Percentiles rank a stretch among this genome's conserved stretches.
Evolutionary conservation across 2,888 invertebrate genomes (phyloP).

Genomic region (Isoperla grammatica): DNA sequence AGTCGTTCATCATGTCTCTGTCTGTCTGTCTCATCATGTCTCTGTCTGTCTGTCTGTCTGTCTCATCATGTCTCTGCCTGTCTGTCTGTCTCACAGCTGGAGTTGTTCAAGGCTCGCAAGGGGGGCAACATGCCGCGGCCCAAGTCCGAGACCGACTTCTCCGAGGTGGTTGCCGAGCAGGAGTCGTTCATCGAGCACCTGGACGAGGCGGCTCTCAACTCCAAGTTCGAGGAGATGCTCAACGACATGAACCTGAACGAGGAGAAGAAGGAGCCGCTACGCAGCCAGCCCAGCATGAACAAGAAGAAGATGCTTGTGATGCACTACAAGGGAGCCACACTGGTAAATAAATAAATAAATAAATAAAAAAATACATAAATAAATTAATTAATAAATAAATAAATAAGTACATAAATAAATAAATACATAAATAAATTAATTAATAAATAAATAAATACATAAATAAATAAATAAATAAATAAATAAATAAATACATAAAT

Average conservation of each 20-base stretch:
- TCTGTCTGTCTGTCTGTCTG: too few relatives aligned
- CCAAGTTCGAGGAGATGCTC: constrained; percentile 75
- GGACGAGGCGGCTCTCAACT: constrained; percentile 62
- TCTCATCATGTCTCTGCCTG: too few relatives aligned
- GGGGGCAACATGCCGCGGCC: constrained; percentile 49
- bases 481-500: too few relatives aligned
- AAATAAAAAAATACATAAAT: too few relatives aligned
- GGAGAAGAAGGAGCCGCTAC: constrained; percentile 82
- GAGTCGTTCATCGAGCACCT: constrained; percentile 52
- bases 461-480: too few relatives aligned
- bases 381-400: too few relatives aligned
- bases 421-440: too few relatives aligned
- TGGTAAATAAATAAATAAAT: neutral
- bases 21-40: too few relatives aligned
- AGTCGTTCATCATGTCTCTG: too few relatives aligned
- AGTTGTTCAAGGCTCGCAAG: constrained; percentile 55
- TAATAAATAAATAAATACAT: too few relatives aligned
- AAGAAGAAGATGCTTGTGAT: constrained; percentile 81
- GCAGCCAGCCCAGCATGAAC: constrained; percentile 66
- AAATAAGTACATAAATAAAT: too few relatives aligned
- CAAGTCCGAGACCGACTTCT: constrained; percentile 58
- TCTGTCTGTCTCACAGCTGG: constrained; percentile 48
- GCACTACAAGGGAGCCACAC: constrained; percentile 65
- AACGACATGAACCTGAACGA: constrained; percentile 95
- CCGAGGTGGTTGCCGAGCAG: constrained; percentile 51